Evolutionary conservation across 1,140 invertebrate genomes (phyloP).

Genomic region (Heliconius melpomene): DNA sequence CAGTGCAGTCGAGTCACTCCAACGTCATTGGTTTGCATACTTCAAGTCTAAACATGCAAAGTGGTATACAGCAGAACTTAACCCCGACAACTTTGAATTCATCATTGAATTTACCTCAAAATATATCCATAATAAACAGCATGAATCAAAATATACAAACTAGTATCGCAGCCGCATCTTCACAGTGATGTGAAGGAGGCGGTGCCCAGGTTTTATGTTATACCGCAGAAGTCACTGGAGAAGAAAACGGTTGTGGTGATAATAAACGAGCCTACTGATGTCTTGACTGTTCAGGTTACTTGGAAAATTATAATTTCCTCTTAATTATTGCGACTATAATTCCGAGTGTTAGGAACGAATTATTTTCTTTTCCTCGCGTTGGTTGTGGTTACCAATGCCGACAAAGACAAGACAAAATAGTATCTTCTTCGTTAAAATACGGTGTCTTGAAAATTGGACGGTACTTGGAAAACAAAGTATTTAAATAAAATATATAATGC

Average conservation of each 20-base stretch:
- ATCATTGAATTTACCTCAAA: conserved; percentile 52
- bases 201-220: conserved; percentile 69
- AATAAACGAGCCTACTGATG: conserved; percentile 76
- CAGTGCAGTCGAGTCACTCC: conserved; percentile 54
- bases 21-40: conserved; percentile 60
- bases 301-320: not conserved
- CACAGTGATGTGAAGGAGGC: conserved; percentile 61
- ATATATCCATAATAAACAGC: conserved; percentile 60
- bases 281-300: conserved; percentile 70
- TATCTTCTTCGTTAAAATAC: too few species aligned
- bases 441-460: too few species aligned
- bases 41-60: conserved; percentile 58
- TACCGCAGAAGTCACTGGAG: conserved; percentile 69
- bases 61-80: conserved; percentile 54
- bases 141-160: conserved; percentile 56
- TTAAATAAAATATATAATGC: too few species aligned
- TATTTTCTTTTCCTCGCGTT: too few species aligned
- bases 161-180: conserved; percentile 52
- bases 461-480: too few species aligned
- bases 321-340: too few species aligned
- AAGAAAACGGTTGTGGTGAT: conserved; percentile 76
- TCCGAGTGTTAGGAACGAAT: too few species aligned
- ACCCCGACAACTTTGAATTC: conserved; percentile 55
- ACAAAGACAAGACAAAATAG: too few species aligned
- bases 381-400: too few species aligned